Conservation (phyloP, 1,140 invertebrate genomes). For the Ridgeia piscesae region DNA sequence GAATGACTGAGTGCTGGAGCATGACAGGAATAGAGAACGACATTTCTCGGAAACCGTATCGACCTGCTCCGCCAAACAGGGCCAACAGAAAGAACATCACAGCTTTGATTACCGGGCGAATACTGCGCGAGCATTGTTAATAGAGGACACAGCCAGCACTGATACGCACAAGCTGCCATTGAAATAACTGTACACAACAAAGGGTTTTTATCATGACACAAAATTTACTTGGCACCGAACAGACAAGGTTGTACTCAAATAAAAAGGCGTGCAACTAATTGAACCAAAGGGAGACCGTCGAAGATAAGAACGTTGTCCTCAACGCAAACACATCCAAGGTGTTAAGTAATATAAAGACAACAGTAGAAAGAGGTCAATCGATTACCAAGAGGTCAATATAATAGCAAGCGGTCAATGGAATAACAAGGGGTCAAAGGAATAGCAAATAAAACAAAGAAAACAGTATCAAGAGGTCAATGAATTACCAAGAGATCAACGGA, state of each 20-base stretch:
- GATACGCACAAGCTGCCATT: not conserved
- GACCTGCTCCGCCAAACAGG: not conserved
- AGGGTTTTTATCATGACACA: not conserved
- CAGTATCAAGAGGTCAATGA: not conserved
- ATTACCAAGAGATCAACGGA: not conserved
- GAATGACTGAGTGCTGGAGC: not conserved
- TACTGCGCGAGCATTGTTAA: not conserved
- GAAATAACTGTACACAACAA: not conserved
- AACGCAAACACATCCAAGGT: too few relatives aligned
- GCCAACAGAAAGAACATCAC: not conserved
- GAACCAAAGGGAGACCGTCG: not conserved
- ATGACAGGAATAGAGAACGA: not conserved
- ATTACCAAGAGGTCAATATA: too few relatives aligned
- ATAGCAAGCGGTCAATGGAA: not conserved
- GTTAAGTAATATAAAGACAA: too few relatives aligned
- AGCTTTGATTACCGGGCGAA: not conserved
- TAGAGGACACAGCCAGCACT: not conserved
- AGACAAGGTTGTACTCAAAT: not conserved
- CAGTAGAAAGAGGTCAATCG: too few relatives aligned
- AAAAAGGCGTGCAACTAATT: not conserved
- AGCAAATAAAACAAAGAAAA: not conserved
- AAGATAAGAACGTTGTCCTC: too few relatives aligned
- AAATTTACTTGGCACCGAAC: not conserved
- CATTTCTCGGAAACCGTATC: not conserved
- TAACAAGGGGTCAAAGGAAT: not conserved